These are phyloP conservation scores for Ibidorhyncha struthersii DNA, from an alignment of 2,113 vertebrate species.

Conservation along the genomic window DNA sequence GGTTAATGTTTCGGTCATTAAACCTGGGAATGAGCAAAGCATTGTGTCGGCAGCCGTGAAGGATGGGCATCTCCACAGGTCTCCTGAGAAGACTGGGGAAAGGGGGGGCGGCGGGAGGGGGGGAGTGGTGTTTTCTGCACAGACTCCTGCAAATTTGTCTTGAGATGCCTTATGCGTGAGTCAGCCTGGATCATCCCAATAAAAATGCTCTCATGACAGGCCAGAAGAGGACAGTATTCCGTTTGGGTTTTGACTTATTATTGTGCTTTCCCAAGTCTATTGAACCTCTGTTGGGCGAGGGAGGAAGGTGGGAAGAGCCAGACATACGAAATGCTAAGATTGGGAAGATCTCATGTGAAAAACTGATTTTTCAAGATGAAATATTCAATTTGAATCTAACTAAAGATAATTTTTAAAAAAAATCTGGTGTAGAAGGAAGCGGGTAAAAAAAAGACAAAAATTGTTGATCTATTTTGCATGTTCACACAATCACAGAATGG, in stretches of 20 bases:
- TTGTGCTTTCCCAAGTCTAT: background rate
- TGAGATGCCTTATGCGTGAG: background rate
- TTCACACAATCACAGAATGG: background rate
- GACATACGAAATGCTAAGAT: background rate
- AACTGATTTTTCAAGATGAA: background rate
- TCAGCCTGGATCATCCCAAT: background rate
- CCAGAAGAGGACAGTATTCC: background rate
- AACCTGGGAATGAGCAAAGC: background rate
- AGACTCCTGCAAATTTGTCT: background rate
- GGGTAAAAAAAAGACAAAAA: background rate
- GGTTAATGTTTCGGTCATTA: background rate
- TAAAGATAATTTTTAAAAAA: background rate
- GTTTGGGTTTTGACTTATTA: background rate
- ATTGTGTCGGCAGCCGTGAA: background rate
- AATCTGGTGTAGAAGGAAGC: background rate
- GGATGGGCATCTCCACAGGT: background rate
- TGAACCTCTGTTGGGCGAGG: background rate
- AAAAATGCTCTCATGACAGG: background rate
- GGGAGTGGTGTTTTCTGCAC: background rate
- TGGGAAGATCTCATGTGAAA: background rate
- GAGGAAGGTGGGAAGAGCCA: background rate
- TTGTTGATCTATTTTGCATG: background rate
- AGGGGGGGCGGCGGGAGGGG: no score
- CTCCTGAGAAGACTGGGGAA: background rate
- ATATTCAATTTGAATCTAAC: background rate